These are phyloP conservation scores for Cylloceria caligata DNA, from an alignment of 2,888 invertebrate species.

Conservation along the genomic window DNA sequence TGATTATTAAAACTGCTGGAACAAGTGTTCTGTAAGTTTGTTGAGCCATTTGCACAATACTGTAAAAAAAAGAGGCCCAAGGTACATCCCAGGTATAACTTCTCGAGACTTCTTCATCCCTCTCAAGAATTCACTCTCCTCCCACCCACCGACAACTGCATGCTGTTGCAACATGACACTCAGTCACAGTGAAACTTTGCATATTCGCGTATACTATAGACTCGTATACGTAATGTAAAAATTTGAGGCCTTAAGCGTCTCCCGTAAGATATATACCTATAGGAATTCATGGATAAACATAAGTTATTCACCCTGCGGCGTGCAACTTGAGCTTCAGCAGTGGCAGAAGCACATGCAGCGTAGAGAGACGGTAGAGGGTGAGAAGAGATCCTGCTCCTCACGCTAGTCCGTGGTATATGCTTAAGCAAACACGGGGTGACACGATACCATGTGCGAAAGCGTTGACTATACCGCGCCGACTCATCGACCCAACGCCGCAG, in stretches of 20 bases:
- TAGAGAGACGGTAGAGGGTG: slow-evolving; percentile 18
- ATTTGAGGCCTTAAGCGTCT: slow-evolving; percentile 47
- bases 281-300: slow-evolving; percentile 78
- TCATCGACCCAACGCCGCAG: slow-evolving; percentile 10
- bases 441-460: slow-evolving; percentile 78
- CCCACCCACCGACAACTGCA: slow-evolving; percentile 33
- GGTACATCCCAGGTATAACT: slow-evolving; percentile 6
- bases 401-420: slow-evolving; percentile 71
- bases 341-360: slow-evolving; percentile 23
- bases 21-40: slow-evolving; percentile 43
- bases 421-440: slow-evolving; percentile 79
- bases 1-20: slow-evolving; percentile 63
- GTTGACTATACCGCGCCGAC: slow-evolving; percentile 39
- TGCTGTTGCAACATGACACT: slow-evolving; percentile 51
- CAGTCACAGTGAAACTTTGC: slow-evolving; percentile 38
- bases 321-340: slow-evolving; percentile 48
- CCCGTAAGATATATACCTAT: slow-evolving; percentile 49
- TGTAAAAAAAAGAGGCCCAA: slow-evolving; percentile 1
- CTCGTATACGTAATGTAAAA: slow-evolving; percentile 51
- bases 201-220: slow-evolving; percentile 6
- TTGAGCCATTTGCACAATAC: slow-evolving; percentile 40
- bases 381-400: slow-evolving; percentile 44
- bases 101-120: slow-evolving; percentile 58
- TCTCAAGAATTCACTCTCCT: slow-evolving; percentile 57
- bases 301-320: slow-evolving; percentile 80